Evolutionary conservation across 2,888 invertebrate species (phyloP).

Genomic region (Myathropa florea): DNA sequence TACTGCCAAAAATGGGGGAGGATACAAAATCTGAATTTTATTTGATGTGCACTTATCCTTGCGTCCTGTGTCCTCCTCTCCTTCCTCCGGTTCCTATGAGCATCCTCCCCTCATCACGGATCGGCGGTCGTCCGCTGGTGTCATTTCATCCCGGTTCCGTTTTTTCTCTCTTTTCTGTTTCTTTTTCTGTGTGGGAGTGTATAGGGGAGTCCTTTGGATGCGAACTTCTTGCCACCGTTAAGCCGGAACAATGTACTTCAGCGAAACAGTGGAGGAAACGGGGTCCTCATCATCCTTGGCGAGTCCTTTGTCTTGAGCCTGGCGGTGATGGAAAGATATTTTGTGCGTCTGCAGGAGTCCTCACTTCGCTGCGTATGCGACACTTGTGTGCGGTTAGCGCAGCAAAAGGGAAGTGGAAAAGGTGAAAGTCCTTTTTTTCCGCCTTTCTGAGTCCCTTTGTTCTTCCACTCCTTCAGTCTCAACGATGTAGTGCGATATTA

Average conservation of each 20-base stretch:
- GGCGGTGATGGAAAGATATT: not conserved
- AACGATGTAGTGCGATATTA: no score
- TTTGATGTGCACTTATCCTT: slow-evolving; percentile 67
- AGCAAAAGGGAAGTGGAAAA: not conserved
- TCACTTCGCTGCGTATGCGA: not conserved
- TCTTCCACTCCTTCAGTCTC: not conserved
- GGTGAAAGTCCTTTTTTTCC: not conserved
- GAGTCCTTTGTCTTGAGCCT: not conserved
- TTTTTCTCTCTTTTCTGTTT: not conserved
- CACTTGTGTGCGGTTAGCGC: not conserved
- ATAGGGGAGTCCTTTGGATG: not conserved
- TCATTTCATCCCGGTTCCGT: not conserved
- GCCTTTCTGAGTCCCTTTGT: not conserved
- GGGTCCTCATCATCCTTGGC: not conserved
- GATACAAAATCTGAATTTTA: slow-evolving; percentile 52
- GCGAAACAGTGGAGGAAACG: not conserved
- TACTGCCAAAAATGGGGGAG: not conserved
- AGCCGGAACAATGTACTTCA: slow-evolving; percentile 65
- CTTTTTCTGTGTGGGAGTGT: not conserved
- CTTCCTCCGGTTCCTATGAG: not conserved
- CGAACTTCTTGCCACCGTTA: slow-evolving; percentile 24
- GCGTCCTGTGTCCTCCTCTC: slow-evolving; percentile 2
- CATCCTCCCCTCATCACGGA: not conserved
- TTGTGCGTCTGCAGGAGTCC: not conserved
- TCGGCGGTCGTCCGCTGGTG: not conserved